A percentile compares a stretch with the other conserved stretches of the same genome.
These are phyloP conservation scores for Thereva unica DNA, from an alignment of 2,888 invertebrate genomes.

Conservation along the genomic window DNA sequence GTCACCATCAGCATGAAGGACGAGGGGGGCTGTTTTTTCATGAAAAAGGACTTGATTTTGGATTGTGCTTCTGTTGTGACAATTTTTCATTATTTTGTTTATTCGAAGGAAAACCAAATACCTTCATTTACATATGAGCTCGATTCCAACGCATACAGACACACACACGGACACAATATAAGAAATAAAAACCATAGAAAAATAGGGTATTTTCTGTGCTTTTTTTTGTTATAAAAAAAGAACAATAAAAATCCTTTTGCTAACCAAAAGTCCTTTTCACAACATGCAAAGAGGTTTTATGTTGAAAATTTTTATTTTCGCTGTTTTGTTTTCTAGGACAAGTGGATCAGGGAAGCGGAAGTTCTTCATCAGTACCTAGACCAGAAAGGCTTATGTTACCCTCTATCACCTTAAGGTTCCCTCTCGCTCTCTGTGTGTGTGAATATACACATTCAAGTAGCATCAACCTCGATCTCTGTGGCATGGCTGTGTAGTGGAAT, in stretches of 20 bases:
- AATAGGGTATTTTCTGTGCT: background rate
- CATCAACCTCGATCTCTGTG: background rate
- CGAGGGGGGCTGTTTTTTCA: background rate
- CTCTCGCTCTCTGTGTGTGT: background rate
- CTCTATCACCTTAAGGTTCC: background rate
- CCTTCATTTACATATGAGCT: conserved; percentile 18
- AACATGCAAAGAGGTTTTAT: conserved; percentile 13
- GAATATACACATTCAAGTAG: background rate
- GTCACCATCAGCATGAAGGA: background rate
- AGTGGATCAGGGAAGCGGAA: conserved; percentile 23
- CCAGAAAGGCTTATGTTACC: conserved; percentile 2
- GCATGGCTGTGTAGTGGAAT: background rate
- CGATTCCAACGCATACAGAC: background rate
- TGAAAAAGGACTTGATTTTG: too few species aligned
- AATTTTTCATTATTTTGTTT: conserved; percentile 28
- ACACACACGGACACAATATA: background rate
- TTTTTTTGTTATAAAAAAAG: background rate
- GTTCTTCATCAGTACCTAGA: conserved; percentile 24
- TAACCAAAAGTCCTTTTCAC: conserved; percentile 17
- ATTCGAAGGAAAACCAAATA: background rate
- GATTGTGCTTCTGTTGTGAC: conserved; percentile 17
- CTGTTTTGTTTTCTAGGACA: conserved; percentile 20
- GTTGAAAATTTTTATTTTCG: conserved; percentile 22
- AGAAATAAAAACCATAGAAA: background rate
- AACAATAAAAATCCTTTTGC: conserved; percentile 9